Percentiles rank a stretch among this genome's conserved stretches.
phyloP scores from a whole-genome alignment of 2,113 vertebrate species.

The Panthera uncia region DNA sequence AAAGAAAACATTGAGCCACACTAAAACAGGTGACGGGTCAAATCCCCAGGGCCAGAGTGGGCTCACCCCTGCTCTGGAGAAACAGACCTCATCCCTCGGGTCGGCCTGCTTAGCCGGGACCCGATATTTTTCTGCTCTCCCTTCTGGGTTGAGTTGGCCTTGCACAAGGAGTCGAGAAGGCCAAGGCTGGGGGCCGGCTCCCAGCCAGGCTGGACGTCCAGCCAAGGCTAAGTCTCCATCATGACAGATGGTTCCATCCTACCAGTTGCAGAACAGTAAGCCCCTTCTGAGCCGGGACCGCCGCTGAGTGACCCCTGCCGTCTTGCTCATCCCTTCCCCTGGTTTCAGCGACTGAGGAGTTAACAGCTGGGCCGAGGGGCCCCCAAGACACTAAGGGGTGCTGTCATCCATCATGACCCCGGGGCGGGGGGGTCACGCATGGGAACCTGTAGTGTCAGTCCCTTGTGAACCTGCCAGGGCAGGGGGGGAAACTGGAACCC shows the following conservation, averaged over 20 bases:
- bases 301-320: neutral
- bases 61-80: neutral
- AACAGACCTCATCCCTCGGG: accelerated
- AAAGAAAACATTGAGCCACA: neutral
- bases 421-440: accelerated
- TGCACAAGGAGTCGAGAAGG: neutral
- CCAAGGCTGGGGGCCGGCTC: neutral
- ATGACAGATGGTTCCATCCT: accelerated
- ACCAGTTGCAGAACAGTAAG: neutral
- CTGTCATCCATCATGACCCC: neutral
- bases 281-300: neutral
- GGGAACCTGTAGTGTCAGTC: no score
- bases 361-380: neutral
- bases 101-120: neutral
- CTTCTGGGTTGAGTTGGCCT: neutral
- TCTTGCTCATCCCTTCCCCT: neutral
- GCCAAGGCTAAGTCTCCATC: neutral
- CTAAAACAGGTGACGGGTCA: neutral
- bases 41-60: neutral
- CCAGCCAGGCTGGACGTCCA: neutral
- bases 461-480: neutral
- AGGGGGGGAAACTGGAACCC: neutral
- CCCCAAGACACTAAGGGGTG: neutral
- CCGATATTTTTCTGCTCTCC: accelerated
- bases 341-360: neutral